phyloP scores from a whole-genome alignment of 2,888 invertebrate species.

The Zele albiditarsus region DNA sequence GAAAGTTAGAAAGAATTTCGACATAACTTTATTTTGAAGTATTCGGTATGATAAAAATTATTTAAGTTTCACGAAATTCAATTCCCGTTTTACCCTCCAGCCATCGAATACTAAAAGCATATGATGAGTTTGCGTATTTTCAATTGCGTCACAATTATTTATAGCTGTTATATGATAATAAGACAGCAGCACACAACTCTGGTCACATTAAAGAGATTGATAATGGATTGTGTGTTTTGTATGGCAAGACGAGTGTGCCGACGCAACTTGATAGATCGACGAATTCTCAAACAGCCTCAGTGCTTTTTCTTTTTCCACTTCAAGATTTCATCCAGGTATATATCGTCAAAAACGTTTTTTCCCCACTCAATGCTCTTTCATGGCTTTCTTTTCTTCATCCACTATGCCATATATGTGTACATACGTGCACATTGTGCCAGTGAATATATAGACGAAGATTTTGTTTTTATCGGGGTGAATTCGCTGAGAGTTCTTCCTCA shows the following conservation, averaged over 20 bases:
- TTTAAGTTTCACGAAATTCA: too few species aligned
- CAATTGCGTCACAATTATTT: too few species aligned
- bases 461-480: neutral
- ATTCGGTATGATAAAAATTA: too few species aligned
- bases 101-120: too few species aligned
- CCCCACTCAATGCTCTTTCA: neutral
- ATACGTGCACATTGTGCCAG: neutral
- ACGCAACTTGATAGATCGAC: constrained; percentile 48
- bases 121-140: too few species aligned
- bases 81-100: too few species aligned
- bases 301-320: neutral
- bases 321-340: neutral
- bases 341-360: neutral
- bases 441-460: neutral
- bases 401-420: neutral
- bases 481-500: neutral
- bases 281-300: constrained; percentile 15
- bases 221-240: constrained; percentile 53
- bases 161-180: constrained; percentile 56
- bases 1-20: too few species aligned
- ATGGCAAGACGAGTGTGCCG: constrained; percentile 47
- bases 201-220: constrained; percentile 61
- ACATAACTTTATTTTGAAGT: too few species aligned
- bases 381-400: neutral
- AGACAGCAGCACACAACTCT: constrained; percentile 38